Percentiles rank a stretch among this genome's conserved stretches.
Evolutionary conservation across 2,797 vertebrate species (phyloP).

Genomic region (Petrocephalus schoutedeni): DNA sequence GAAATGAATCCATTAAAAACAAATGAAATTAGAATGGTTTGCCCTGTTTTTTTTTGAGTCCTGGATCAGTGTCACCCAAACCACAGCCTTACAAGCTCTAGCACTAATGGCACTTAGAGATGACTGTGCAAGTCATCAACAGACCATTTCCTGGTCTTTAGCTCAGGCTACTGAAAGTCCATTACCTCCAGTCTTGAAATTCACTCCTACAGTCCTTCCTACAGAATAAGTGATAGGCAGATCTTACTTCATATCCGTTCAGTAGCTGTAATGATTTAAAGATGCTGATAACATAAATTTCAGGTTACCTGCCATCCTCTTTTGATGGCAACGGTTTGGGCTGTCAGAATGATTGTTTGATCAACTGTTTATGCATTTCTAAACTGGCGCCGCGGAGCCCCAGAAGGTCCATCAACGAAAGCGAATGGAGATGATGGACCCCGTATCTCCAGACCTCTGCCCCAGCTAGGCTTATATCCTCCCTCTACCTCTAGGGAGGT

Average conservation of each 20-base stretch:
- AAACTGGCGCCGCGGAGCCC: not conserved
- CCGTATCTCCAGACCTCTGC: not conserved
- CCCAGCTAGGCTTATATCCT: not conserved
- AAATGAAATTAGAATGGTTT: not conserved
- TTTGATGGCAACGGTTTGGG: not conserved
- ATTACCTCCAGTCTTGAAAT: not conserved
- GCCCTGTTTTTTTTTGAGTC: not conserved
- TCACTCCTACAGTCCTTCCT: not conserved
- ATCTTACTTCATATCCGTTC: not conserved
- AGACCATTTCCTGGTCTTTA: constrained; percentile 1
- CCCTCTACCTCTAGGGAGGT: not conserved
- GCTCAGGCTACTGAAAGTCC: not conserved
- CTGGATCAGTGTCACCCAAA: not conserved
- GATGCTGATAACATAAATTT: not conserved
- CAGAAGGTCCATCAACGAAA: not conserved
- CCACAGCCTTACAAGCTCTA: not conserved
- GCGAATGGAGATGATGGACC: not conserved
- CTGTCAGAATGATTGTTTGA: not conserved
- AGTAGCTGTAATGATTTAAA: not conserved
- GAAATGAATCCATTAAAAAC: not conserved
- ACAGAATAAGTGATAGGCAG: not conserved
- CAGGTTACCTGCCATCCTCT: not conserved
- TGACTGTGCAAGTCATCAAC: not conserved
- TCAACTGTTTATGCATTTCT: not conserved
- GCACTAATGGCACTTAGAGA: not conserved